Percentiles rank a stretch among this genome's conserved stretches.
phyloP scores from a whole-genome alignment of 2,113 vertebrate genomes.

The Pogona vitticeps region DNA sequence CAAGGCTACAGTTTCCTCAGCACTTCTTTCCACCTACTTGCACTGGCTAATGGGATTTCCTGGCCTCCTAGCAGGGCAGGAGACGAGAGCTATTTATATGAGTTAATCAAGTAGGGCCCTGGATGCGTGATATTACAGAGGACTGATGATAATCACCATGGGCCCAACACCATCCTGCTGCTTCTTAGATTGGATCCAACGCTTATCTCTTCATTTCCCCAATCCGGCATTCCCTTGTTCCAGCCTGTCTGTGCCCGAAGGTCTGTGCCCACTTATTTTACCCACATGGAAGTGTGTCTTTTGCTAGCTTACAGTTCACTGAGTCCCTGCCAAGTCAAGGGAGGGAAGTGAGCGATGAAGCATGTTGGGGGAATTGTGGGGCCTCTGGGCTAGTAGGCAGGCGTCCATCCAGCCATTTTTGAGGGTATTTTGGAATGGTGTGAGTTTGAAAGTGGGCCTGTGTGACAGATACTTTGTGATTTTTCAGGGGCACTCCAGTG shows the following conservation, averaged over 20 bases:
- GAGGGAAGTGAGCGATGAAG: background rate
- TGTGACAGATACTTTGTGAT: too few relatives aligned
- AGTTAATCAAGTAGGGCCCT: background rate
- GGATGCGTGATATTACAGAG: background rate
- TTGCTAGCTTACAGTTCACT: background rate
- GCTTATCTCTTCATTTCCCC: background rate
- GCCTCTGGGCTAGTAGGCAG: too few relatives aligned
- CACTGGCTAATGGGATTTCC: slow-evolving; percentile 24
- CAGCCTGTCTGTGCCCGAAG: background rate
- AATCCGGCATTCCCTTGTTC: too few relatives aligned
- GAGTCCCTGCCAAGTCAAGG: background rate
- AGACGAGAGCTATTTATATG: background rate
- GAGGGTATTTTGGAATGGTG: too few relatives aligned
- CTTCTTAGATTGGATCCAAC: too few relatives aligned
- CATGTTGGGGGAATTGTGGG: too few relatives aligned
- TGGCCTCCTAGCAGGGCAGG: background rate
- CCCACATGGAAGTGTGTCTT: too few relatives aligned
- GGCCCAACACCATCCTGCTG: background rate
- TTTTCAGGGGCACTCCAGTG: too few relatives aligned
- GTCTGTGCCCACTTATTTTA: background rate
- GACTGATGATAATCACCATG: background rate
- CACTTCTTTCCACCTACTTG: background rate
- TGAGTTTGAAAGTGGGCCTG: too few relatives aligned
- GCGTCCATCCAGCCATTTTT: too few relatives aligned
- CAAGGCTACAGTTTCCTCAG: background rate